A percentile compares a stretch with the other conserved stretches of the same genome.
These are phyloP conservation scores for Philereme transversata DNA, from an alignment of 2,888 invertebrate genomes.

Conservation along the genomic window DNA sequence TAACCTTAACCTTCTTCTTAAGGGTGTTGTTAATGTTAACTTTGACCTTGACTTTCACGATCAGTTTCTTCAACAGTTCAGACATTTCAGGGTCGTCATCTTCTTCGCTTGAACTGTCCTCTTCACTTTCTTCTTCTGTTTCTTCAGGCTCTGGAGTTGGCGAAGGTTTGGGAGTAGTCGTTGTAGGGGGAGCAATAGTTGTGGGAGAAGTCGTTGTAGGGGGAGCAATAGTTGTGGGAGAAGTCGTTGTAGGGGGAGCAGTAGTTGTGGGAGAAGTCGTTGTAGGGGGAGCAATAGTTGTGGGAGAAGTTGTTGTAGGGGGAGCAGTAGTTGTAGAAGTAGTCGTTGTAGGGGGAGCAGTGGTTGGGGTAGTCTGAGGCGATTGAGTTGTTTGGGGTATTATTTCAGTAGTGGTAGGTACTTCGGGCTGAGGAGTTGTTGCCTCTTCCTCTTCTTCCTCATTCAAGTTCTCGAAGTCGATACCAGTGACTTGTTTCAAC, in stretches of 20 bases:
- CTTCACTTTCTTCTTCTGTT: slow-evolving; percentile 45
- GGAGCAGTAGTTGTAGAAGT: not conserved
- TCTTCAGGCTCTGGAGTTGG: slow-evolving; percentile 40
- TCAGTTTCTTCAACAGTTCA: slow-evolving; percentile 63
- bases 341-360: slow-evolving; percentile 28
- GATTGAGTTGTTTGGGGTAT: slow-evolving; percentile 14
- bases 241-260: slow-evolving; percentile 25
- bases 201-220: slow-evolving; percentile 11
- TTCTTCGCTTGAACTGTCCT: slow-evolving; percentile 48
- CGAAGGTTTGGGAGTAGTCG: slow-evolving; percentile 18
- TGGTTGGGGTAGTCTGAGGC: slow-evolving; percentile 17
- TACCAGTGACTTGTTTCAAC: slow-evolving; percentile 59
- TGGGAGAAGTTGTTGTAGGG: slow-evolving; percentile 8
- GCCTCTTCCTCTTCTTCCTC: slow-evolving; percentile 46
- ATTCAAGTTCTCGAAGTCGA: slow-evolving; percentile 65
- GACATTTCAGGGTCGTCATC: slow-evolving; percentile 59
- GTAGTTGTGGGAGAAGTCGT: slow-evolving; percentile 21
- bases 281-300: slow-evolving; percentile 2
- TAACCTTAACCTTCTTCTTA: slow-evolving; percentile 45
- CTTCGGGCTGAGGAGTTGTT: slow-evolving; percentile 21
- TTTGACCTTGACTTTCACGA: slow-evolving; percentile 71
- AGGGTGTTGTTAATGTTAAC: slow-evolving; percentile 61
- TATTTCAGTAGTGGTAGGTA: slow-evolving; percentile 18
- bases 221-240: not conserved
- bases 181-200: slow-evolving; percentile 4